These are phyloP conservation scores for Melanocharis versteri DNA, from an alignment of 2,113 vertebrate genomes.

Conservation along the genomic window DNA sequence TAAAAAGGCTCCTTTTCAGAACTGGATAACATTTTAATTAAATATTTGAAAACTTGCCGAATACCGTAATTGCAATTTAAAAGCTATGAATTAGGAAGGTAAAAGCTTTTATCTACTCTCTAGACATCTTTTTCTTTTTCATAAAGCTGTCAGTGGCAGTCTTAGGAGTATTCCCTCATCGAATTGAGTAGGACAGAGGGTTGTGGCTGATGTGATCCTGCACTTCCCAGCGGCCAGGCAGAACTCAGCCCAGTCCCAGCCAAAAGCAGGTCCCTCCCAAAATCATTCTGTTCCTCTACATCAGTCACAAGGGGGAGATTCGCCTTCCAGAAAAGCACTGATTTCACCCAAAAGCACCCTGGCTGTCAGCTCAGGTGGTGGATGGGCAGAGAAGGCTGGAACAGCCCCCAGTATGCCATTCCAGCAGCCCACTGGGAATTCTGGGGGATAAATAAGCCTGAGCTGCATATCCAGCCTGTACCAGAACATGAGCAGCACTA, in stretches of 20 bases:
- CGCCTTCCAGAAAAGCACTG: background rate
- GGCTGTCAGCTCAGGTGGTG: accelerated
- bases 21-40: background rate
- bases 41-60: slow-evolving; percentile 2
- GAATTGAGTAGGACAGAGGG: background rate
- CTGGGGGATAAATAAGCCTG: background rate
- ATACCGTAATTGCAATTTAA: slow-evolving; percentile 9
- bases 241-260: background rate
- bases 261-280: background rate
- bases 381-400: background rate
- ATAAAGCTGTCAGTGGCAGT: background rate
- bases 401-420: background rate
- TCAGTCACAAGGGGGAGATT: background rate
- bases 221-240: background rate
- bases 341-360: background rate
- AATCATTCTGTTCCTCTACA: background rate
- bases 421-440: background rate
- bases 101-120: slow-evolving; percentile 36
- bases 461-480: background rate
- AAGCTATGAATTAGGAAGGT: slow-evolving; percentile 17
- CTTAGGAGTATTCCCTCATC: background rate
- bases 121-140: background rate
- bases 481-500: background rate
- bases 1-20: background rate
- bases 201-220: background rate